Evolutionary conservation across 2,888 invertebrate species (phyloP), one percentile per base, ranked within the genome.

Genomic region (Trachelus iudaicus): DNA sequence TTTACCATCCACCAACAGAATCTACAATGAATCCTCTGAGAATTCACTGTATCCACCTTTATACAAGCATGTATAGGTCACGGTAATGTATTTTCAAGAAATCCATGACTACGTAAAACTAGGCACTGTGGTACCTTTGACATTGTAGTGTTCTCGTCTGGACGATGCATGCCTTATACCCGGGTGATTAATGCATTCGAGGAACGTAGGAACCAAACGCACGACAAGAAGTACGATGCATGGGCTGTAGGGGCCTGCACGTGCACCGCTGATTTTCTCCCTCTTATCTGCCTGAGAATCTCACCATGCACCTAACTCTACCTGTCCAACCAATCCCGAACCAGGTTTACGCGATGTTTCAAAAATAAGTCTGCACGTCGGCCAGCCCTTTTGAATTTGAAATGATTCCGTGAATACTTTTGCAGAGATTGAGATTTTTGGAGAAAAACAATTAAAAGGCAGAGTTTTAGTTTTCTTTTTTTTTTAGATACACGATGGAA

Each of bases 181-280:
- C 79, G 75, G 79, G 85, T 89, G 90, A 90, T 90, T 90, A 90
- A 90, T 90, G 90, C 85, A 89, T 90, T 88, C 83, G 86, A 83
- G 84, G 84, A 85, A 87, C 86, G 85, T 85, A 86, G 83, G 81
- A 83, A 71, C 82, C 56, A 56, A 84, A 84, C 84, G 83, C 83
- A 83, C 77, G 82, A 84, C 83, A 82, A 84, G 84, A 86, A 85
- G 84, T 83, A 85, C 83, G 86, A 85, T 82, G 82, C 85, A 85
- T 79, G 81, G 82, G 79, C 79, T 76, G 77, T 75, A 75, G 33
- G 82, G 84, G 84, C 84, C 82, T 89, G 88, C 90, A 89, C 89
- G 88, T 88, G 89, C 88, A 87, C 85, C 82, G 85, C 86, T 85
- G 88, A 90, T 90, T 90, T 88, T 88, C 89, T 87, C 84, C 85